These are phyloP conservation scores for Polydrusus tereticollis DNA, from an alignment of 2,888 invertebrate genomes.

Conservation along the genomic window DNA sequence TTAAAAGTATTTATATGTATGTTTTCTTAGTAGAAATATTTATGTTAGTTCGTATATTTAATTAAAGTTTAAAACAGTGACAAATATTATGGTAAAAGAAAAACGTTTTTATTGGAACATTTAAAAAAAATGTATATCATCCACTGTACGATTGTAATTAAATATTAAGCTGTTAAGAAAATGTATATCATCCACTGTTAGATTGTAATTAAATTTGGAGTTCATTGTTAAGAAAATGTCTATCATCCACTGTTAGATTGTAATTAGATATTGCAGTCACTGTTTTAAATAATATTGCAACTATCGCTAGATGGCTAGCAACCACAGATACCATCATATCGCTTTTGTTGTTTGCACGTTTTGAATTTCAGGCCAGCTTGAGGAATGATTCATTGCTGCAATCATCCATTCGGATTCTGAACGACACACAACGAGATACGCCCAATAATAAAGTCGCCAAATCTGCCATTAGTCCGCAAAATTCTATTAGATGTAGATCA, in stretches of 20 bases:
- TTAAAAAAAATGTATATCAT: no score
- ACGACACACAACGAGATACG: conserved; percentile 81
- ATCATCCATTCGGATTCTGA: conserved; percentile 77
- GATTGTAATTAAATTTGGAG: no score
- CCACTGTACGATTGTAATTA: no score
- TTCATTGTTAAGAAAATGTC: no score
- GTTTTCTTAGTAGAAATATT: conserved; percentile 17
- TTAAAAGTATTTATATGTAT: background rate
- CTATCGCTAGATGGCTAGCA: conserved; percentile 30
- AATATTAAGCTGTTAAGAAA: no score
- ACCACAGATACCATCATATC: conserved; percentile 30
- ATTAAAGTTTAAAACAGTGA: conserved; percentile 13
- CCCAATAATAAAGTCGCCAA: conserved; percentile 73
- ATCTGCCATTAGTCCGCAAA: conserved; percentile 75
- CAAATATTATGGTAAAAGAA: no score
- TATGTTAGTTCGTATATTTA: conserved; percentile 15
- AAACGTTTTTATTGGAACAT: no score
- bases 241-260: no score
- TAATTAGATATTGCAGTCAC: no score
- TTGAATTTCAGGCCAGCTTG: conserved; percentile 64
- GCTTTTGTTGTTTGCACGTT: conserved; percentile 47
- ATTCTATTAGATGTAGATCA: conserved; percentile 73
- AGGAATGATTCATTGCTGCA: conserved; percentile 74
- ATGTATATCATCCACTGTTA: no score
- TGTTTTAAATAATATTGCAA: conserved; percentile 19